Conservation (phyloP, 2,888 invertebrate species). For the Hypomecis atomaria region DNA sequence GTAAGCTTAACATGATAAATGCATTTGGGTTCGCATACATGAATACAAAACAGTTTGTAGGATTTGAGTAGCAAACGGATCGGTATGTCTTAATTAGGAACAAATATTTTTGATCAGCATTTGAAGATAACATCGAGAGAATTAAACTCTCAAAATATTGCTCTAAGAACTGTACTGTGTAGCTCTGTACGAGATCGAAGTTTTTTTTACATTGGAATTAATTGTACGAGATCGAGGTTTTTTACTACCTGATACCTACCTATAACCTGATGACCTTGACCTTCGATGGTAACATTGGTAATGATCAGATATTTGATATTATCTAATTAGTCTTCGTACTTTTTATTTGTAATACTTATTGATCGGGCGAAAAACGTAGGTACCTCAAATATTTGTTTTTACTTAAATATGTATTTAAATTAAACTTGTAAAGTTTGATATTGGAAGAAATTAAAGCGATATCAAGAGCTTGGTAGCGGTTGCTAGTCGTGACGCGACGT, state of each 20-base stretch:
- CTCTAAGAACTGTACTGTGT: not conserved
- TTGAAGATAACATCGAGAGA: not conserved
- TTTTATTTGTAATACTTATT: no score
- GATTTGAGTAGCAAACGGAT: not conserved
- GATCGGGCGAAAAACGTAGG: no score
- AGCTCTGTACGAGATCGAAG: not conserved
- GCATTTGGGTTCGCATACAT: slow-evolving; percentile 26
- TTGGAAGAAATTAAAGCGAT: slow-evolving; percentile 37
- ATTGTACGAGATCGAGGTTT: no score
- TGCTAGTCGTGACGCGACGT: slow-evolving; percentile 44
- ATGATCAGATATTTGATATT: no score
- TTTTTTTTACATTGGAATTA: not conserved
- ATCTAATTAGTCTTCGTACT: no score
- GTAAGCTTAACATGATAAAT: slow-evolving; percentile 38
- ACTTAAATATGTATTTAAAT: no score
- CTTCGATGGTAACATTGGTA: no score
- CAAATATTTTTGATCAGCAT: slow-evolving; percentile 3
- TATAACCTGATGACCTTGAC: no score
- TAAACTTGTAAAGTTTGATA: no score
- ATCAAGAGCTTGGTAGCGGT: slow-evolving; percentile 41
- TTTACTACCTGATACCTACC: no score
- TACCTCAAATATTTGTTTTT: no score
- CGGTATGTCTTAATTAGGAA: slow-evolving; percentile 27
- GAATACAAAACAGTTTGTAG: slow-evolving; percentile 11
- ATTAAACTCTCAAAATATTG: slow-evolving; percentile 3